A percentile compares a stretch with the other conserved stretches of the same genome.
Conservation (phyloP, 2,888 invertebrate genomes). For the Kryphioiulus occultus region DNA sequence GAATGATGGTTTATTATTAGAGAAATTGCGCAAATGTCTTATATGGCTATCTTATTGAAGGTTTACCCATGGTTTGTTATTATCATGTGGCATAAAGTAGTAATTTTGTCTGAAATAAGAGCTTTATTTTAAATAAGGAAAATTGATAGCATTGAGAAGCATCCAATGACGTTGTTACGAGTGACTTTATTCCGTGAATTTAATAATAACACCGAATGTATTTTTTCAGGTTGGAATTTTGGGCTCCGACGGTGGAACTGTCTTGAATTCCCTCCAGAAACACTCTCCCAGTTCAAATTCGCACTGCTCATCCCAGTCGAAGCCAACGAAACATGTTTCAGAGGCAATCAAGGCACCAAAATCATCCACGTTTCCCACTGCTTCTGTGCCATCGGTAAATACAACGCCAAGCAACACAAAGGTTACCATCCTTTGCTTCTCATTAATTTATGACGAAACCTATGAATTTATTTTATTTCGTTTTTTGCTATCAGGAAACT, state of each 20-base stretch:
- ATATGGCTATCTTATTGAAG: too few relatives aligned
- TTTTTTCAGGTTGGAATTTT: conserved; percentile 52
- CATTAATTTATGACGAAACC: not conserved
- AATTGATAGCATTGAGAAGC: too few relatives aligned
- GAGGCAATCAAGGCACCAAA: conserved; percentile 48
- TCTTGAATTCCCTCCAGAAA: conserved; percentile 45
- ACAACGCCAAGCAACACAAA: not conserved
- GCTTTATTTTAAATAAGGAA: too few relatives aligned
- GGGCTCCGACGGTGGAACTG: conserved; percentile 49
- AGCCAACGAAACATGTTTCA: conserved; percentile 35
- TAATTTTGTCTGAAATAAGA: too few relatives aligned
- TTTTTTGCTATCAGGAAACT: conserved; percentile 37
- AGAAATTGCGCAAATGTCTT: too few relatives aligned
- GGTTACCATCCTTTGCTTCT: not conserved
- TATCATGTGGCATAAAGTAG: too few relatives aligned
- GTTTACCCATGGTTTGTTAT: too few relatives aligned
- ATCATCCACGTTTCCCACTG: conserved; percentile 17
- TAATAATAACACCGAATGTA: not conserved
- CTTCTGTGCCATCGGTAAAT: not conserved
- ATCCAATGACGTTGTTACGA: too few relatives aligned
- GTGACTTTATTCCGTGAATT: too few relatives aligned
- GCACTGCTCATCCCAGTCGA: not conserved
- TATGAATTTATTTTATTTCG: not conserved
- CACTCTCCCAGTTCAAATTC: conserved; percentile 28
- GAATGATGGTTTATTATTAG: too few relatives aligned